Percentiles rank a stretch among this genome's conserved stretches.
These are phyloP conservation scores for Drosophila algonquin DNA, from an alignment of 2,888 invertebrate genomes.

Conservation along the genomic window DNA sequence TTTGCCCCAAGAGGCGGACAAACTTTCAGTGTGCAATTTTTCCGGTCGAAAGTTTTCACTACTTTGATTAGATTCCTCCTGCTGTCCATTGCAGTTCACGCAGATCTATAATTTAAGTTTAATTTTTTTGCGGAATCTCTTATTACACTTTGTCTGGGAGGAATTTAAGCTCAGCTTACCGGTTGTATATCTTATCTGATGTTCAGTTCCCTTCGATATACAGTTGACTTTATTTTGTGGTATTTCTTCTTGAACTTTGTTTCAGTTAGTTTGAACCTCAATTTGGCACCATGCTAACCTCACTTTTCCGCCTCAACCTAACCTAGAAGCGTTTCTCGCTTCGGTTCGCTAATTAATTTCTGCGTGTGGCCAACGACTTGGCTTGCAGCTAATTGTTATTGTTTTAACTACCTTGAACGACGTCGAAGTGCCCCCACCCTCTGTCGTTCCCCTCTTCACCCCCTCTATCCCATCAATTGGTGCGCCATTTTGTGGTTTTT, in stretches of 20 bases:
- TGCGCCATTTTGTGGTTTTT: constrained; percentile 47
- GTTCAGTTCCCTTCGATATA: not conserved
- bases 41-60: constrained; percentile 63
- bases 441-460: not conserved
- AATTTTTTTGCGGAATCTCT: constrained; percentile 29
- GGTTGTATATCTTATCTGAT: not conserved
- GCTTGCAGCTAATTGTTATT: constrained; percentile 76
- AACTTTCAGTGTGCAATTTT: constrained; percentile 65
- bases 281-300: constrained; percentile 28
- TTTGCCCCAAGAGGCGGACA: constrained; percentile 40
- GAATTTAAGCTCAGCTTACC: constrained; percentile 3
- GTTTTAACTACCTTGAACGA: constrained; percentile 65
- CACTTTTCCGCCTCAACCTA: constrained; percentile 40
- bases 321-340: constrained; percentile 26
- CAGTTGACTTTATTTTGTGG: constrained; percentile 38
- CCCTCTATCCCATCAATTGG: constrained; percentile 21
- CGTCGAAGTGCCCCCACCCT: constrained; percentile 11
- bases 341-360: constrained; percentile 69
- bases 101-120: constrained; percentile 36
- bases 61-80: constrained; percentile 44
- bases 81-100: constrained; percentile 22
- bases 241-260: constrained; percentile 5
- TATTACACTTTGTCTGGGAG: constrained; percentile 25
- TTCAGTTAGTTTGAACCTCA: not conserved
- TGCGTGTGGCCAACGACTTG: constrained; percentile 71